Conservation (phyloP, 2,888 invertebrate genomes). For the Lasioglossum pauxillum region DNA sequence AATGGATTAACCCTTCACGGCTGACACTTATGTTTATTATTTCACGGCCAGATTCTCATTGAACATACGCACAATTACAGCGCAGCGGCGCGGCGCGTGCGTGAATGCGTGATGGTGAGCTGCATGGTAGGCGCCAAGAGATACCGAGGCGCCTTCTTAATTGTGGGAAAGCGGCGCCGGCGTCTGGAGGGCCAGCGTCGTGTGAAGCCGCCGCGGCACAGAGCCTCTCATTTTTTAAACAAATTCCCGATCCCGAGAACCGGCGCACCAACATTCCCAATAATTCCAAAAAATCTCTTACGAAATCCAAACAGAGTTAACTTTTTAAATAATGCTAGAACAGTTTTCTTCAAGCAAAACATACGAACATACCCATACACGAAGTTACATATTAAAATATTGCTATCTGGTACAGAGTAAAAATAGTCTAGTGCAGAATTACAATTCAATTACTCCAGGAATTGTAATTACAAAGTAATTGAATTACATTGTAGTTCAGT, state of each 20-base stretch:
- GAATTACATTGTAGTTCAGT: too few species aligned
- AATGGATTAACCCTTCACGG: slow-evolving; percentile 17
- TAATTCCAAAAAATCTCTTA: not conserved
- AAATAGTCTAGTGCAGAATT: too few species aligned
- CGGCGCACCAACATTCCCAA: not conserved
- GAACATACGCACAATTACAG: slow-evolving; percentile 46
- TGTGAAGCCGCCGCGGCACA: slow-evolving; percentile 52
- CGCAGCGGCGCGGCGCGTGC: slow-evolving; percentile 66
- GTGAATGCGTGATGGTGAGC: slow-evolving; percentile 64
- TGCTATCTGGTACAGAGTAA: too few species aligned
- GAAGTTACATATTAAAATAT: too few species aligned
- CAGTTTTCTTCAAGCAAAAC: not conserved
- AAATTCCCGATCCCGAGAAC: slow-evolving; percentile 23
- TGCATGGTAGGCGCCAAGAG: slow-evolving; percentile 78
- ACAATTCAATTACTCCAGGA: too few species aligned
- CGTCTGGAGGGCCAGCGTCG: slow-evolving; percentile 70
- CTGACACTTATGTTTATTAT: slow-evolving; percentile 51
- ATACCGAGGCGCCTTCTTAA: slow-evolving; percentile 80
- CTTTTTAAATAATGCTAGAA: not conserved
- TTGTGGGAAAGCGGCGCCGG: slow-evolving; percentile 80
- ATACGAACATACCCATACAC: too few species aligned
- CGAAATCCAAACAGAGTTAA: not conserved
- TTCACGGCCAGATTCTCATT: slow-evolving; percentile 26
- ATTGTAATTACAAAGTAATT: too few species aligned
- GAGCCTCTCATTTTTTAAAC: slow-evolving; percentile 52